These are phyloP conservation scores for Erythrocercus mccallii DNA, from an alignment of 2,113 vertebrate species.

Conservation along the genomic window DNA sequence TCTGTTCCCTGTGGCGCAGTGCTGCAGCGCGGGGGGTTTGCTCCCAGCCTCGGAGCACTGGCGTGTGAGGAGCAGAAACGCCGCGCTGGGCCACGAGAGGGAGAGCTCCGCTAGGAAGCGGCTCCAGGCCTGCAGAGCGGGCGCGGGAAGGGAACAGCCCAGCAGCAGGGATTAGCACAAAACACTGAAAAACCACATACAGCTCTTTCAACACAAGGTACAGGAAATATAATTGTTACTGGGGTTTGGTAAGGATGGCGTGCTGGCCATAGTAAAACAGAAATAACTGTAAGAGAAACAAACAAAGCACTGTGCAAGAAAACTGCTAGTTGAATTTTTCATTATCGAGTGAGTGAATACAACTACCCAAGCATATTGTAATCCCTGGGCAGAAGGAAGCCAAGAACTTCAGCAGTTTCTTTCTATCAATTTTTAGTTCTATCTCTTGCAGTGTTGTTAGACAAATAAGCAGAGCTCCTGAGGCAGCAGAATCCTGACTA, in stretches of 20 bases:
- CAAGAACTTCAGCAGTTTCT: neutral
- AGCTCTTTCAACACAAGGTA: neutral
- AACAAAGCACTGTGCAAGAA: neutral
- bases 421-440: neutral
- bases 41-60: accelerated
- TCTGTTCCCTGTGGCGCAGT: neutral
- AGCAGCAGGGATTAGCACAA: neutral
- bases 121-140: neutral
- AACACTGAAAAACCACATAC: neutral
- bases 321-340: neutral
- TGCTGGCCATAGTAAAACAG: neutral
- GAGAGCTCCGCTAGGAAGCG: neutral
- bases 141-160: neutral
- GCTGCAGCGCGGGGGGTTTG: neutral
- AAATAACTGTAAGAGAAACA: neutral
- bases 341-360: neutral
- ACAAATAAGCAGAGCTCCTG: neutral
- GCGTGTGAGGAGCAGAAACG: neutral
- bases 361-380: neutral
- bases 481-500: neutral
- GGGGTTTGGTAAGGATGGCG: neutral
- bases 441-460: neutral
- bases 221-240: neutral
- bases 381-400: neutral
- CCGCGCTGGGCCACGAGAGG: neutral